Percentiles rank a stretch among this genome's conserved stretches.
Evolutionary conservation across 2,888 invertebrate species (phyloP).

Genomic region (Harpalus rufipes): DNA sequence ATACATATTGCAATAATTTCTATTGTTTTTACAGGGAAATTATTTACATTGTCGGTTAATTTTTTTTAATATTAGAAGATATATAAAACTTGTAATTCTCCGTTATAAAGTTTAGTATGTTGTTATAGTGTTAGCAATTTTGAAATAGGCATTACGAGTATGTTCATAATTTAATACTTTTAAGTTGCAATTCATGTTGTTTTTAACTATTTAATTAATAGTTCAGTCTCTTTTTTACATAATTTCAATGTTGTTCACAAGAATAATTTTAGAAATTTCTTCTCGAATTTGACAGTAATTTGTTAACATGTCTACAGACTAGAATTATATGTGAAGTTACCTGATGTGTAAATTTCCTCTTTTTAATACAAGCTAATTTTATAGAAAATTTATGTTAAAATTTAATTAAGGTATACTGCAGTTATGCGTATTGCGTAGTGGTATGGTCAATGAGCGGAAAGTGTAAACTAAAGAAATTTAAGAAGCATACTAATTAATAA

Average conservation of each 20-base stretch:
- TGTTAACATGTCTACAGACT: not conserved
- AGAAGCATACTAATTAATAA: slow-evolving; percentile 56
- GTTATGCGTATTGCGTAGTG: slow-evolving; percentile 47
- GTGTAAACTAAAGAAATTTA: slow-evolving; percentile 46
- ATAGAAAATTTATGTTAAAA: slow-evolving; percentile 27
- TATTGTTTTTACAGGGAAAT: slow-evolving; percentile 13
- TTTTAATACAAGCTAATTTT: slow-evolving; percentile 23
- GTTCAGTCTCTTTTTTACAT: not conserved
- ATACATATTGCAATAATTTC: slow-evolving; percentile 16
- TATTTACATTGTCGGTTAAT: slow-evolving; percentile 35
- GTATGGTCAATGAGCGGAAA: slow-evolving; percentile 47
- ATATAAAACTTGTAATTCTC: slow-evolving; percentile 3
- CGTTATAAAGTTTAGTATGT: not conserved
- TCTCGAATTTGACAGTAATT: slow-evolving; percentile 28
- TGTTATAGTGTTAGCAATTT: not conserved
- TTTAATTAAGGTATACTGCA: slow-evolving; percentile 19
- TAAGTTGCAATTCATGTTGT: not conserved
- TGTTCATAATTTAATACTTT: not conserved
- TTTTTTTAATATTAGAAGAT: slow-evolving; percentile 5
- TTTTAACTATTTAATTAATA: not conserved
- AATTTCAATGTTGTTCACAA: not conserved
- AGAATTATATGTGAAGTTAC: slow-evolving; percentile 5
- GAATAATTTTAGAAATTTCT: slow-evolving; percentile 36
- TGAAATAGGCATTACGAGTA: not conserved
- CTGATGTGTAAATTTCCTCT: slow-evolving; percentile 26